Conservation (phyloP, 2,888 invertebrate species). For the Cancer borealis region DNA sequence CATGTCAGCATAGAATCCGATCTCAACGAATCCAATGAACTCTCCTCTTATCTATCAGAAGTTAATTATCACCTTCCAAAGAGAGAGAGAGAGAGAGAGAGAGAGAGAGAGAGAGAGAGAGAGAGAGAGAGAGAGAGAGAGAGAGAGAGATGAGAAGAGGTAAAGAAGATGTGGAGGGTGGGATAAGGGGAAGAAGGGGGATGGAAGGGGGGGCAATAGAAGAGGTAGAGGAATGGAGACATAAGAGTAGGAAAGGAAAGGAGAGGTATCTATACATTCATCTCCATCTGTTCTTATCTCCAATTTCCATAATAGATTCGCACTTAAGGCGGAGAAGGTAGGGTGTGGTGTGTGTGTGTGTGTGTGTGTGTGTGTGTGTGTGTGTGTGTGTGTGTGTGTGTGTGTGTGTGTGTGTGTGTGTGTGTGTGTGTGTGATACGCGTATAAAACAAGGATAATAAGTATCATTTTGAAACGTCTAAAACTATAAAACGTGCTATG, state of each 20-base stretch:
- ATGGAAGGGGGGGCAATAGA: neutral
- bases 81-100: too few species aligned
- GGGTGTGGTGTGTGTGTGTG: neutral
- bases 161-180: neutral
- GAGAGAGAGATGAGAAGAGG: neutral
- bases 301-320: conserved; percentile 16
- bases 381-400: conserved; percentile 32
- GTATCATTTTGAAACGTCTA: neutral
- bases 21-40: too few species aligned
- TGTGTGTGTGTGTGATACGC: neutral
- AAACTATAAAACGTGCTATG: neutral
- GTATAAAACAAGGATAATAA: too few species aligned
- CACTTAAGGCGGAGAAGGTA: neutral
- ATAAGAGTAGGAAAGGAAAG: neutral
- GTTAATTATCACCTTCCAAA: too few species aligned
- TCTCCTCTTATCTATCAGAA: too few species aligned
- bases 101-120: conserved; percentile 1
- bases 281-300: conserved; percentile 27
- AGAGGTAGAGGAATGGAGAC: neutral
- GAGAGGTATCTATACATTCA: neutral
- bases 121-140: neutral
- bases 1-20: too few species aligned
- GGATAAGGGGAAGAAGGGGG: neutral
- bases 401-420: conserved; percentile 22
- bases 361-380: conserved; percentile 32